Base-by-base conservation (phyloP, 2,113 vertebrate species). In the Lates calcarifer region DNA sequence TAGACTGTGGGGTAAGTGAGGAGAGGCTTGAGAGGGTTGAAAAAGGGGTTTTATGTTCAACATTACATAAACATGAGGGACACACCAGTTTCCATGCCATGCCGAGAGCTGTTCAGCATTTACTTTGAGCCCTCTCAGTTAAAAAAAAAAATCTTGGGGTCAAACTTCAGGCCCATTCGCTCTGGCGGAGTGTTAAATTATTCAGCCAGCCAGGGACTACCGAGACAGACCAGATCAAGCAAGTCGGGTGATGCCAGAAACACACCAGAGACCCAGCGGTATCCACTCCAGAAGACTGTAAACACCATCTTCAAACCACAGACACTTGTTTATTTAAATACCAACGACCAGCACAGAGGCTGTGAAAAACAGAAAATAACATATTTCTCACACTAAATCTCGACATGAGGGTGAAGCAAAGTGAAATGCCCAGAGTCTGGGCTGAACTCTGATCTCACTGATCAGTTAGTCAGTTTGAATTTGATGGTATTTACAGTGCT, bases 61-160 rank as follows among this genome's bases (percentile, higher is more conserved):
- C 87, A 83, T 91, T 89, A 84, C 77, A 90, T 87, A 93, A 92
- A 94, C 92, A 93, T 89, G 90, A 90, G 86, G 74, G 80, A 82
- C 84, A 77, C 55, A 78, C 74, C 60, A 87, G 84, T 87, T 91
- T 80, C 74, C 64, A 69, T 71, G 79, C 79, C 28, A 28, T 37
- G 76, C 82, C 17, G 20, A 73, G 60, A 74, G 63, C 75, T 14
- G 37, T 33, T 29, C 79, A 29, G 83, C 39, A 1, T 90, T 93
- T 89, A 81, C 90, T 92, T 88, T 92, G 83, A 91, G 84, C 80
- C 61, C 57, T 71, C 35, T 43, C 84, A 85, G 70, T 91, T 85
- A 84, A 93, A n/a, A n/a, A n/a, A 94, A 89, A 81, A 94, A 92
- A 92, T 87, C 90, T 78, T 51, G 64, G 90, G 93, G 92, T 94